phyloP scores from a whole-genome alignment of 2,888 invertebrate species.

The Xanthia icteritia region DNA sequence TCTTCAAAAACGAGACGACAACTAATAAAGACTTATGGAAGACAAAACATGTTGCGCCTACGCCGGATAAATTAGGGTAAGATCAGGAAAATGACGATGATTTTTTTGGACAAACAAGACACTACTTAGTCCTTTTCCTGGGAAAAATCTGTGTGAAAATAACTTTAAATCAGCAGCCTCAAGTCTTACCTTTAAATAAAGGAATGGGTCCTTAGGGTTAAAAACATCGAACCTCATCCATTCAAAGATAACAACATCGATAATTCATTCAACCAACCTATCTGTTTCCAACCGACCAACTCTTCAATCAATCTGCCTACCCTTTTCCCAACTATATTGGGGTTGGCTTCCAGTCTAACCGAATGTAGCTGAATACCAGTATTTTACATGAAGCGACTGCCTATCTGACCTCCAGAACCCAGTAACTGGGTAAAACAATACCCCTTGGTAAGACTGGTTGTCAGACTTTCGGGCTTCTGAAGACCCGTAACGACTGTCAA shows the following conservation, averaged over 20 bases:
- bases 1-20: not conserved
- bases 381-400: no score
- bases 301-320: constrained; percentile 1
- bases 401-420: no score
- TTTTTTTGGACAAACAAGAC: not conserved
- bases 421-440: no score
- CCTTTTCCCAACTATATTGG: no score
- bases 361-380: no score
- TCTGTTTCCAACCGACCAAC: not conserved
- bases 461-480: no score
- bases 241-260: not conserved
- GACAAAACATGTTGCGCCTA: not conserved
- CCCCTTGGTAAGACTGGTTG: no score
- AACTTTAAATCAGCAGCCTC: not conserved
- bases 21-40: not conserved
- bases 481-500: no score
- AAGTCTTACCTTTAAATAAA: not conserved
- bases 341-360: no score
- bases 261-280: constrained; percentile 15
- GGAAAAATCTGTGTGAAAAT: not conserved
- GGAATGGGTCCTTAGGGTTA: no score
- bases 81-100: not conserved
- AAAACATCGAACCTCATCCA: not conserved
- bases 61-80: no score
- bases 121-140: not conserved